phyloP scores from a whole-genome alignment of 2,797 vertebrate genomes.

The Nasua narica region DNA sequence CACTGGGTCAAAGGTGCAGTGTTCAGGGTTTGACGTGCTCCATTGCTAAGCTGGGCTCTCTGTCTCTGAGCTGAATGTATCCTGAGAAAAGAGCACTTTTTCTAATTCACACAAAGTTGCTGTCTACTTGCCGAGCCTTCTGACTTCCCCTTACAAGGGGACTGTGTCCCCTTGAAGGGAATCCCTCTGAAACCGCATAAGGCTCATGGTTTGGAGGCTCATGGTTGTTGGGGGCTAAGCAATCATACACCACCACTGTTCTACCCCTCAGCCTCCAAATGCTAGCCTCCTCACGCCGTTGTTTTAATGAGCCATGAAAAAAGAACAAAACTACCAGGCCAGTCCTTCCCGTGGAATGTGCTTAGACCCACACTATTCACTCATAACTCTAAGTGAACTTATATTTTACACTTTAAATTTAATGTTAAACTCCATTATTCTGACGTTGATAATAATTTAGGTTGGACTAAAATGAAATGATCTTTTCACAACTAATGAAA shows the following conservation, averaged over 20 bases:
- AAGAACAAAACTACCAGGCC: background rate
- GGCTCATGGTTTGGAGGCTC: no score
- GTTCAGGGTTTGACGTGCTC: background rate
- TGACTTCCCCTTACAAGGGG: background rate
- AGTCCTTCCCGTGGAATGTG: background rate
- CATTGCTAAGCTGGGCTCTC: background rate
- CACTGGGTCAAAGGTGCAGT: background rate
- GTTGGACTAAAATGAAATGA: background rate
- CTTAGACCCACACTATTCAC: background rate
- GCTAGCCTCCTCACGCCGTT: background rate
- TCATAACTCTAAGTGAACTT: background rate
- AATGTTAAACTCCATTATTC: background rate
- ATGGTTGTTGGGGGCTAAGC: background rate
- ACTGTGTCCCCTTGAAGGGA: background rate
- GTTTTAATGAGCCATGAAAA: background rate
- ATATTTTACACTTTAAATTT: constrained; percentile 2
- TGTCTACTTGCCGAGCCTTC: background rate
- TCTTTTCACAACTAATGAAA: constrained; percentile 9
- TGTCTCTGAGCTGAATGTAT: background rate
- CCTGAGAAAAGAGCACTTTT: background rate
- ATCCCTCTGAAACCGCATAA: background rate
- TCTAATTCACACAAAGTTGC: background rate
- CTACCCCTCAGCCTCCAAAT: background rate
- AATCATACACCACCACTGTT: background rate
- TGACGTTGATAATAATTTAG: background rate